phyloP scores from a whole-genome alignment of 1,140 invertebrate genomes.

The Macrostomum lignano region DNA sequence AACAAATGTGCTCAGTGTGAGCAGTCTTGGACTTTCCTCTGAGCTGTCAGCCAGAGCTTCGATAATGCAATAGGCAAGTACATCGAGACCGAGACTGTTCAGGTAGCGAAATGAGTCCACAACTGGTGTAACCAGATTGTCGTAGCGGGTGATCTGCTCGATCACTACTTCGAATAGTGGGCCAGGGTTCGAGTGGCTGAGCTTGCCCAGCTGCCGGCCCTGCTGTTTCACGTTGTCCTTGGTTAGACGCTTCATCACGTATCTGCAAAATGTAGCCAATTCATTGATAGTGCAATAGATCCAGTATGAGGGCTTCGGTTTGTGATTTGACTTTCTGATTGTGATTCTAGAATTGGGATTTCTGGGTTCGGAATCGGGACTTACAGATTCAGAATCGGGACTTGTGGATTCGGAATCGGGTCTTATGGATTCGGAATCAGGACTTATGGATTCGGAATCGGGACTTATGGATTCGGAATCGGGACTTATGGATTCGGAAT shows the following conservation, averaged over 20 bases:
- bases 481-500: too few species aligned
- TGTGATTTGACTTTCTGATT: constrained; percentile 40
- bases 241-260: constrained; percentile 40
- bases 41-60: constrained; percentile 62
- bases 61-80: constrained; percentile 72
- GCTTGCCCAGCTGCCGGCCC: constrained; percentile 71
- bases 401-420: too few species aligned
- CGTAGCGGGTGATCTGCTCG: too few species aligned
- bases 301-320: constrained; percentile 45
- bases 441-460: too few species aligned
- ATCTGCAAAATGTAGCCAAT: constrained; percentile 6
- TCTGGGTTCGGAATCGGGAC: too few species aligned
- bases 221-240: constrained; percentile 94
- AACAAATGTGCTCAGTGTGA: too few species aligned
- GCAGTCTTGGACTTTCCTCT: too few species aligned
- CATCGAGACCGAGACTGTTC: constrained; percentile 74
- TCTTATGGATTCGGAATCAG: too few species aligned
- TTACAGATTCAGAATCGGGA: too few species aligned
- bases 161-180: constrained; percentile 77
- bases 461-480: too few species aligned
- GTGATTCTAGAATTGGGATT: constrained; percentile 42
- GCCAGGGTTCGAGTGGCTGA: constrained; percentile 74
- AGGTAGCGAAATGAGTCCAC: constrained; percentile 90
- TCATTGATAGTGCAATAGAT: constrained; percentile 7
- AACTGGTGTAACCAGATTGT: constrained; percentile 75